Base-by-base conservation (phyloP, 92 coral and sea anemone species). In the Siderastrea siderea region DNA sequence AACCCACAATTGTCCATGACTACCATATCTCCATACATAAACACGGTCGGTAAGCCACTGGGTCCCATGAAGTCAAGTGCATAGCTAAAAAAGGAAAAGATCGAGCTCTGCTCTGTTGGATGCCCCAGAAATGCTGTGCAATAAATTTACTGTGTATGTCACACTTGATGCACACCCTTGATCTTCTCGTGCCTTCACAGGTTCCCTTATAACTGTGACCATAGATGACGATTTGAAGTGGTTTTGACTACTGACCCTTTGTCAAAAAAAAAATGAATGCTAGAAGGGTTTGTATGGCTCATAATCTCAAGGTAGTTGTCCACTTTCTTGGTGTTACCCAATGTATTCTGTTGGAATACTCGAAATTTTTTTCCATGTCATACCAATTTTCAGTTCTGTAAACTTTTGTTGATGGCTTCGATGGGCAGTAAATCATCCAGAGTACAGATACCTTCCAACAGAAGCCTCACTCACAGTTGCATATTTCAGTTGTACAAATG, bases 1-100 rank as follows among this genome's bases (percentile, higher is more conserved):
- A 86, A 89, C 1, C 91, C 93, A 65, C 93, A 93, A 17, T 93
- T 93, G 77, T 85, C 93, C 95, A 89, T 92, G 6, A 89, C 61
- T 9, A 93, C 68, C 8, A 75, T 62, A 62, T 93, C 93, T 19
- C 79, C 91, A 13, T 60, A 59, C 50, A 79, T 69, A 43, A 92
- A 63, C 17, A 84, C 78, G n/a, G n/a, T n/a, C 3, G 90, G 78
- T 68, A 79, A 67, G 5, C 80, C 92, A 57, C 60, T 64, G 12
- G 57, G 44, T 51, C 91, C 82, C 79, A 44, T 48, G 71, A 84
- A 50, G 50, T 79, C 73, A 26, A 92, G 84, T 1, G 88, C 90
- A 47, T 71, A 62, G 53, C 84, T 83, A 76, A 91, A 71, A 60
- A 88, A 88, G 64, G 84, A 45, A 54, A 88, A n/a, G n/a, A n/a